Evolutionary conservation across 2,113 vertebrate genomes (phyloP).

Genomic region (Cygnus atratus): DNA sequence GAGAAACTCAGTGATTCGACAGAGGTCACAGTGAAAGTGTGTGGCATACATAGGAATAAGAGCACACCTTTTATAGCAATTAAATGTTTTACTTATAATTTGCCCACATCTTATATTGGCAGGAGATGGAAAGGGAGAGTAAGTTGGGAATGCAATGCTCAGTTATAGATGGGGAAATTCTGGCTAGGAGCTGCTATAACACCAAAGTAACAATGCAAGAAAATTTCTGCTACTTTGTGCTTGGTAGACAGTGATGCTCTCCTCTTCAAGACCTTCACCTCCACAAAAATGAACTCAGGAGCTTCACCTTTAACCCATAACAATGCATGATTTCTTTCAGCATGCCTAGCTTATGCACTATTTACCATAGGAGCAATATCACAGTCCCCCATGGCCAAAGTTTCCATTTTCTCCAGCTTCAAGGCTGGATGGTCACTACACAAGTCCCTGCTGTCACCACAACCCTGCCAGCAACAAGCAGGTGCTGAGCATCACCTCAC

Average conservation of each 20-base stretch:
- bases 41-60: background rate
- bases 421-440: too few relatives aligned
- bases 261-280: background rate
- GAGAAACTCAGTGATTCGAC: background rate
- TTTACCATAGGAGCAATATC: fast-evolving
- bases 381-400: fast-evolving
- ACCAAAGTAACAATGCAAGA: background rate
- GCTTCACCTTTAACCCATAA: background rate
- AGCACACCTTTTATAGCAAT: background rate
- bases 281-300: background rate
- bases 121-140: background rate
- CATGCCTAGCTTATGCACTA: background rate
- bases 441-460: background rate
- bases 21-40: background rate
- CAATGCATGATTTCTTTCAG: fast-evolving
- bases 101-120: background rate
- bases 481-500: background rate
- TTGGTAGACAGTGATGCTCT: background rate
- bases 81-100: background rate
- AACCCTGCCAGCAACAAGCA: background rate
- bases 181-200: background rate
- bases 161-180: background rate
- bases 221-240: background rate
- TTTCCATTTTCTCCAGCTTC: background rate
- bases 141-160: background rate